Percentiles rank a stretch among this genome's conserved stretches.
Conservation (phyloP, 2,888 invertebrate genomes). For the Mesoligia furuncula region DNA sequence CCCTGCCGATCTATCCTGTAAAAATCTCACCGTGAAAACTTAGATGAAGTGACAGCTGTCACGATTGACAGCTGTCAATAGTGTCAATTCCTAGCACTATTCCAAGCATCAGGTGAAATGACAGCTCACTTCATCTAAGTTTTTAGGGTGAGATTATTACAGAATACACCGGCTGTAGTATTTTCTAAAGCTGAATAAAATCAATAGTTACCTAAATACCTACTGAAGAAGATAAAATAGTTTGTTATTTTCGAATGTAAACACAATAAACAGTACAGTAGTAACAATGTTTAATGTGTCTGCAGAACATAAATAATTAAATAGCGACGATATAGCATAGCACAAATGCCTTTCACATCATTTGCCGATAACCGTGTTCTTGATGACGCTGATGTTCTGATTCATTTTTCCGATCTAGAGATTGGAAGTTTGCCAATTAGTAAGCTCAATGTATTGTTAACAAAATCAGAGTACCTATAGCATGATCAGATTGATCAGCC, state of each 20-base stretch:
- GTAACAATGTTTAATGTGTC: slow-evolving; percentile 32
- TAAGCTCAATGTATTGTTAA: slow-evolving; percentile 24
- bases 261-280: slow-evolving; percentile 12
- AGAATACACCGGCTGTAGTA: neutral
- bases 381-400: slow-evolving; percentile 40
- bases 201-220: neutral
- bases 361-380: slow-evolving; percentile 39
- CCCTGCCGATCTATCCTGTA: neutral
- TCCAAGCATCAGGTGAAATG: neutral
- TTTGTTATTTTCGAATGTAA: slow-evolving; percentile 10
- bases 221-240: slow-evolving; percentile 7
- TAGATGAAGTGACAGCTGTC: neutral
- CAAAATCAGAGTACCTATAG: neutral
- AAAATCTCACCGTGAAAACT: neutral
- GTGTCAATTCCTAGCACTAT: neutral
- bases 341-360: slow-evolving; percentile 37
- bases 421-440: slow-evolving; percentile 55
- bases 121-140: neutral
- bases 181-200: slow-evolving; percentile 6
- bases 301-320: slow-evolving; percentile 8
- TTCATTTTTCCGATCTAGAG: slow-evolving; percentile 41
- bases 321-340: slow-evolving; percentile 28
- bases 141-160: neutral
- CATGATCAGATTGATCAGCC: neutral
- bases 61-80: neutral